A percentile compares a stretch with the other conserved stretches of the same genome.
phyloP scores from a whole-genome alignment of 92 coral and sea anemone species.

The Porites lobata region DNA sequence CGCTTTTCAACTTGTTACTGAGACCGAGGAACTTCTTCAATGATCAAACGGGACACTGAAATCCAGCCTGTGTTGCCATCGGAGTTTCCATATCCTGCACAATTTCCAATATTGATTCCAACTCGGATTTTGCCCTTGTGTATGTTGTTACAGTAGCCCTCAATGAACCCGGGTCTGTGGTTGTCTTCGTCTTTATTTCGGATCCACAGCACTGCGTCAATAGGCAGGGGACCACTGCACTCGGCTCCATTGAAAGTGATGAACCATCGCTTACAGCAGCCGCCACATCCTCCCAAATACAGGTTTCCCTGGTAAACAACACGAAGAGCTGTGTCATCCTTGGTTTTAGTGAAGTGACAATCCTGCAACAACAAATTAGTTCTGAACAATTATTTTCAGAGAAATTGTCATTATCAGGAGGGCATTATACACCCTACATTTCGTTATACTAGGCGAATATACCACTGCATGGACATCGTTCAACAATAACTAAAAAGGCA shows the following conservation, averaged over 20 bases:
- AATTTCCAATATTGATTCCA: slow-evolving; percentile 55
- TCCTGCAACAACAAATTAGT: slow-evolving; percentile 4
- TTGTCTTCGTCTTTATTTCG: rapidly evolving
- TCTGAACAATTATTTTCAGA: too few species aligned
- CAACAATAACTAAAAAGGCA: too few species aligned
- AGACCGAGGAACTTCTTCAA: slow-evolving; percentile 49
- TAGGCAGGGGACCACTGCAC: slow-evolving; percentile 43
- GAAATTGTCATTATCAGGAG: too few species aligned
- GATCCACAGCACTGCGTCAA: slow-evolving; percentile 22
- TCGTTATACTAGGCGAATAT: too few species aligned
- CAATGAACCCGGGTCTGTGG: slow-evolving; percentile 35
- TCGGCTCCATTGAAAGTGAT: slow-evolving; percentile 62
- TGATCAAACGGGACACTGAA: slow-evolving; percentile 60
- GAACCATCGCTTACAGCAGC: slow-evolving; percentile 59
- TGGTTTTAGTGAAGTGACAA: slow-evolving; percentile 20
- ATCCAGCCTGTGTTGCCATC: slow-evolving; percentile 51
- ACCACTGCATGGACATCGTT: too few species aligned
- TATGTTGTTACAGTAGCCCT: slow-evolving; percentile 54
- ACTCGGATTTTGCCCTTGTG: slow-evolving; percentile 52
- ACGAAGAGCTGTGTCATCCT: slow-evolving; percentile 21
- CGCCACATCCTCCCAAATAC: background rate
- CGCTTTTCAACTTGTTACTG: background rate
- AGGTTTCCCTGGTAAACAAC: slow-evolving; percentile 46
- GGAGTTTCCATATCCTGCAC: slow-evolving; percentile 2
- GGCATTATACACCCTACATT: too few species aligned